Base-by-base conservation (phyloP, 2,888 invertebrate species). In the Hemithea aestivaria region DNA sequence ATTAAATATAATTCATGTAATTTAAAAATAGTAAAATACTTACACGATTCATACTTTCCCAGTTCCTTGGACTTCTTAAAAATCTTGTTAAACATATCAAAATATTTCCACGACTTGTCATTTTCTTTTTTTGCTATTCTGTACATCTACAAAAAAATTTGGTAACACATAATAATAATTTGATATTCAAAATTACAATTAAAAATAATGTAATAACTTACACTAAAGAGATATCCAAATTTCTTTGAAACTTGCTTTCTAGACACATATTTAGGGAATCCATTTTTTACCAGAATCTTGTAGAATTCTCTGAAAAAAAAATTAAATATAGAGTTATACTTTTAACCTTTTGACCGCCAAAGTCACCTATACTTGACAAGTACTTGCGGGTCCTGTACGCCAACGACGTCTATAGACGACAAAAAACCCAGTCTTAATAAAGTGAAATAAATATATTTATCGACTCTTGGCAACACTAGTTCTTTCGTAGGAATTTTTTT, bases 11-110 rank as follows among this genome's bases (percentile, higher is more conserved):
- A n/a, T n/a, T n/a, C n/a, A n/a, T n/a, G n/a, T n/a, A n/a, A n/a
- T n/a, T n/a, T n/a, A n/a, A n/a, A 8, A 26, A 30, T 1, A 6
- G 10, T 23, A 32, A 22, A 36, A 38, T 56, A 79, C 85, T 83
- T 64, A 85, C 87, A 87, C 42, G 76, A 76, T 52, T 78, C 78
- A 78, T 79, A 87, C 62, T 85, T 85, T 48, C 84, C 87, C 40
- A 85, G 62, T 26, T 68, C 65, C 52, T 70, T 66, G 7, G 62
- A 62, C 56, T 79, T 78, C 2, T 75, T 77, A 65, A 66, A 84
- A 54, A 81, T 74, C 57, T 84, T 82, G 10, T 85, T 77, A 73
- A 88, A 85, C 36, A 84, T 45, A 57, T 80, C 79, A 31, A 72
- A 87, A 53, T 79, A 85, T 40, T 76, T 75, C 82, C 84, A 87